A percentile compares a stretch with the other conserved stretches of the same genome.
phyloP scores from a whole-genome alignment of 2,888 invertebrate genomes.

The Exocentrus adspersus region DNA sequence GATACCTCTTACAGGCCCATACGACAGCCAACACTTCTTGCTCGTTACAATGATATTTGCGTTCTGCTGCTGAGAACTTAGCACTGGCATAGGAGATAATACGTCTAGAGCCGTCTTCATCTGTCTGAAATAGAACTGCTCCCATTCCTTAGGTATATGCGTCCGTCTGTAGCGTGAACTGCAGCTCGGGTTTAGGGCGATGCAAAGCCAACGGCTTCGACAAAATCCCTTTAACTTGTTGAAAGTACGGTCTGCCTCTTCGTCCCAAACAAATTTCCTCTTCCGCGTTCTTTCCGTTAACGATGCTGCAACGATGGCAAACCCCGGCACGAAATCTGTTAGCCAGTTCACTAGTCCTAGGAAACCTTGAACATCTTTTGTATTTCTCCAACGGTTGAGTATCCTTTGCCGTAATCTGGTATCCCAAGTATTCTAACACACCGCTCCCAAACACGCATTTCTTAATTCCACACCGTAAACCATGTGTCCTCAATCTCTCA shows the following conservation, averaged over 20 bases:
- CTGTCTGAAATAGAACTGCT: neutral
- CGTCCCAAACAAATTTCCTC: no score
- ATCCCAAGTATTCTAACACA: neutral
- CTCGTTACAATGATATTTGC: slow-evolving; percentile 8
- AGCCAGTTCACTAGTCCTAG: neutral
- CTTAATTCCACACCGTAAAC: neutral
- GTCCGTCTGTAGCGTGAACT: neutral
- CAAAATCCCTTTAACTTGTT: neutral
- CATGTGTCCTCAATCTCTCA: neutral
- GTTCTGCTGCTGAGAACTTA: neutral
- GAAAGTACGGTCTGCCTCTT: neutral
- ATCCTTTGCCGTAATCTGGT: neutral
- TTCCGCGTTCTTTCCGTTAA: no score
- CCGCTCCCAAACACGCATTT: neutral
- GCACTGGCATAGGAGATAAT: neutral
- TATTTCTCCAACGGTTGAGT: neutral
- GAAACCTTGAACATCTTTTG: neutral
- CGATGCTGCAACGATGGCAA: no score
- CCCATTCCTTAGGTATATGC: neutral
- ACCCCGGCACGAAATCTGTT: no score
- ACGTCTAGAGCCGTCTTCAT: neutral
- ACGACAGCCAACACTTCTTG: neutral
- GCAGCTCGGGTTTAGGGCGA: neutral
- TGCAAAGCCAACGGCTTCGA: neutral
- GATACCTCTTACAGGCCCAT: neutral